Base-by-base conservation (phyloP, 2,113 vertebrate genomes). In the Suricata suricatta region DNA sequence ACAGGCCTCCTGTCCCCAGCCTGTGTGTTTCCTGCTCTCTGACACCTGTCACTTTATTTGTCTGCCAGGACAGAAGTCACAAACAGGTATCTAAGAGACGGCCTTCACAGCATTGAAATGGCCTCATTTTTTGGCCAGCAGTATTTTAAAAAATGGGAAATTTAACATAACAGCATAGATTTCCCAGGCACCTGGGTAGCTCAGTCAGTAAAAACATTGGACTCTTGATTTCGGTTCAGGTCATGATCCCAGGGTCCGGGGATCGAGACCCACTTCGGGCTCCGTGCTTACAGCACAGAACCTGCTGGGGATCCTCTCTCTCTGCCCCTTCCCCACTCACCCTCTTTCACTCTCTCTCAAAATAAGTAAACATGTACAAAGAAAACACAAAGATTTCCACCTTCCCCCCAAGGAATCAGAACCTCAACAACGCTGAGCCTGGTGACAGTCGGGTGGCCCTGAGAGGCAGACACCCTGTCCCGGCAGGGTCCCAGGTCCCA, bases 1-100 rank as follows among this genome's bases (percentile, higher is more conserved):
- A 12, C 27, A 17, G n/a, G 63, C n/a, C n/a, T 63, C 57, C 21
- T 1, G 0, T 3, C 27, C 17, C 31, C 2, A 25, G 33, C 14
- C 21, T 11, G 16, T 1, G 21, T 66, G 23, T 25, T n/a, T 60
- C 1, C 7, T 29, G n/a, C 13, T 7, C 35, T 44, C 27, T 66
- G n/a, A 54, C 4, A 25, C n/a, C 9, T 54, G 52, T 25, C 25
- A 0, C 74, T 15, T 77, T 29, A 9, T 41, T 31, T 41, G 41
- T 41, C 41, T 31, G 13, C 33, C 0, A 2, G 7, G 60, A 52
- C 38, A 15, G 60, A n/a, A n/a, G n/a, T n/a, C n/a, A n/a, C n/a
- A n/a, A n/a, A n/a, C n/a, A n/a, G n/a, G n/a, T n/a, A n/a, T n/a
- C n/a, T n/a, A n/a, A n/a, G n/a, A 44, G 64, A 52, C 3, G 16